Conservation (phyloP, 2,113 vertebrate genomes). For the Coregonus clupeaformis region DNA sequence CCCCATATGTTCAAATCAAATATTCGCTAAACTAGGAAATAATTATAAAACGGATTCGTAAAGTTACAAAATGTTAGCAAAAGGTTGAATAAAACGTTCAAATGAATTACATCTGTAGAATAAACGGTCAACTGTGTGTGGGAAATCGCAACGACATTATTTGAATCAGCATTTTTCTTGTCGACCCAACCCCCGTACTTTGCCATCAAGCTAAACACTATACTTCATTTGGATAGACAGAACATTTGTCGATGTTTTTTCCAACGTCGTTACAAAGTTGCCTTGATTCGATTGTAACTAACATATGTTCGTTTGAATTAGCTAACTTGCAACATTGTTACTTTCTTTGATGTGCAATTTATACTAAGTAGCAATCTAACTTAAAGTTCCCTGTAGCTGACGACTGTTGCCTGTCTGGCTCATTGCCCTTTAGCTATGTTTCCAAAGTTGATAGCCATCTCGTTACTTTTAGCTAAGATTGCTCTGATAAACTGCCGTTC, state of each 20-base stretch:
- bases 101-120: no score
- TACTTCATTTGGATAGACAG: not conserved
- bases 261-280: no score
- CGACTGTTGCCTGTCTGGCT: not conserved
- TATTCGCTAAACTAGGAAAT: not conserved
- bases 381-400: no score
- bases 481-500: not conserved
- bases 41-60: no score
- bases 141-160: not conserved
- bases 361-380: not conserved
- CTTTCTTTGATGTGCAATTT: not conserved
- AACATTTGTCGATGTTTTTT: no score
- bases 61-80: no score
- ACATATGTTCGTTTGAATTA: no score
- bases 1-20: not conserved
- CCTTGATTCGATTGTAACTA: no score
- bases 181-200: not conserved
- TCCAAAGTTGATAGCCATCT: not conserved
- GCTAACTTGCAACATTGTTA: not conserved
- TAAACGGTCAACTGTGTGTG: no score
- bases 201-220: no score
- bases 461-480: not conserved
- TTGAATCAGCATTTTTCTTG: conserved; percentile 12
- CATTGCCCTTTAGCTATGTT: not conserved
- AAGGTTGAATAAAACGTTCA: no score